phyloP scores from a whole-genome alignment of 2,888 invertebrate species.

The Mesorhabditis sp. region DNA sequence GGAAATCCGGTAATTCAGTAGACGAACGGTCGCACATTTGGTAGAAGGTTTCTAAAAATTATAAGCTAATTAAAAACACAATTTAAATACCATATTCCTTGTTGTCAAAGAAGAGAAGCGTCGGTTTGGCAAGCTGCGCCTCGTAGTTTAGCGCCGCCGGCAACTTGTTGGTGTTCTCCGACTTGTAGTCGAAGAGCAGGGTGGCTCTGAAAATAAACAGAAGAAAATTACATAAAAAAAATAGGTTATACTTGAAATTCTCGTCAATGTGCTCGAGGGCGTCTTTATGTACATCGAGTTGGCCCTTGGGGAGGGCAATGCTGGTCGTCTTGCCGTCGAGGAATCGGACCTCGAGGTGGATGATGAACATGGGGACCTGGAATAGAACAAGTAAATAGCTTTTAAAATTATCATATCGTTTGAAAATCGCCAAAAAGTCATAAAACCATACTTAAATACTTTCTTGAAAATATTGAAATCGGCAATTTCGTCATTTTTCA shows the following conservation, averaged over 20 bases:
- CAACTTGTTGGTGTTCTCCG: constrained; percentile 7
- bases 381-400: background rate
- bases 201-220: constrained; percentile 9
- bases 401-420: too few species aligned
- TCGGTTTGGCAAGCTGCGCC: constrained; percentile 15
- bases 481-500: too few species aligned
- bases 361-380: constrained; percentile 34
- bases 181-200: constrained; percentile 14
- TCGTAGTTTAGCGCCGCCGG: constrained; percentile 17
- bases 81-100: constrained; percentile 22
- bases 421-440: too few species aligned
- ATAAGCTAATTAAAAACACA: background rate
- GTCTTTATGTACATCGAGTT: constrained; percentile 30
- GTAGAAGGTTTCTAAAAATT: background rate
- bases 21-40: background rate
- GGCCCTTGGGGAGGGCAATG: constrained; percentile 15
- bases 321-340: constrained; percentile 8
- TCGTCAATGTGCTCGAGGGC: constrained; percentile 22
- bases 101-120: constrained; percentile 12
- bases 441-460: too few species aligned
- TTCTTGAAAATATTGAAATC: too few species aligned
- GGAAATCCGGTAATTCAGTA: background rate
- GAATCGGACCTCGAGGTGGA: constrained; percentile 69
- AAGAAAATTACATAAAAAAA: background rate
- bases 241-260: constrained; percentile 21